Conservation (phyloP, 2,888 invertebrate genomes). For the Philereme vetulata region DNA sequence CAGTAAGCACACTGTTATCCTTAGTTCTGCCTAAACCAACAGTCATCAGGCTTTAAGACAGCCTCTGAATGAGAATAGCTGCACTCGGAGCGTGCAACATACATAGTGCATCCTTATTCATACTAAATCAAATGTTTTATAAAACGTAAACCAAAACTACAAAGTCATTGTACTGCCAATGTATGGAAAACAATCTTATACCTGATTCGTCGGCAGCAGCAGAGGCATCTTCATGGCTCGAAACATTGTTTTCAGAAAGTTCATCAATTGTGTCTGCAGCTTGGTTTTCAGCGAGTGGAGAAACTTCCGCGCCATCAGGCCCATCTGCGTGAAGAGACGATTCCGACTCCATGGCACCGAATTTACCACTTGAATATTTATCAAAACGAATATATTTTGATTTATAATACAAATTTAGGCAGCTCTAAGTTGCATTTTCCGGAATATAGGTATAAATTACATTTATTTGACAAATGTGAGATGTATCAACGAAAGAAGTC, state of each 20-base stretch:
- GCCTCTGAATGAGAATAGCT: too few species aligned
- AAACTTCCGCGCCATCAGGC: conserved; percentile 80
- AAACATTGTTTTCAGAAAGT: conserved; percentile 66
- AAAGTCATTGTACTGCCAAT: not conserved
- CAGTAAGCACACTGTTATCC: too few species aligned
- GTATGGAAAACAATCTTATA: conserved; percentile 32
- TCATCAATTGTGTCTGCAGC: conserved; percentile 62
- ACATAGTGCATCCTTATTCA: too few species aligned
- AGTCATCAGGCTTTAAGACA: too few species aligned
- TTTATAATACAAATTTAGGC: conserved; percentile 45
- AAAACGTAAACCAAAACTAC: conserved; percentile 5
- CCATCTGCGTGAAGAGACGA: conserved; percentile 66
- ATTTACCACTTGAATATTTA: conserved; percentile 36
- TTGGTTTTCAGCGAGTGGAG: conserved; percentile 69
- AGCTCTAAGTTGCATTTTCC: conserved; percentile 53
- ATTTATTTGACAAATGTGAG: too few species aligned
- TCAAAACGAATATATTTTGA: conserved; percentile 60
- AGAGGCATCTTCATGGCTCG: conserved; percentile 63
- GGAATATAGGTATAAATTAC: conserved; percentile 28
- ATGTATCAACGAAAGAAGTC: too few species aligned
- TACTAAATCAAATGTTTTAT: conserved; percentile 4
- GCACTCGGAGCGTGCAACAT: too few species aligned
- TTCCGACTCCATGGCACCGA: conserved; percentile 70
- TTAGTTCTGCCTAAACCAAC: too few species aligned
- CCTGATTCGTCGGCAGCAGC: conserved; percentile 62